Base-by-base conservation (phyloP, 2,888 invertebrate genomes). In the Octodonta nipae region DNA sequence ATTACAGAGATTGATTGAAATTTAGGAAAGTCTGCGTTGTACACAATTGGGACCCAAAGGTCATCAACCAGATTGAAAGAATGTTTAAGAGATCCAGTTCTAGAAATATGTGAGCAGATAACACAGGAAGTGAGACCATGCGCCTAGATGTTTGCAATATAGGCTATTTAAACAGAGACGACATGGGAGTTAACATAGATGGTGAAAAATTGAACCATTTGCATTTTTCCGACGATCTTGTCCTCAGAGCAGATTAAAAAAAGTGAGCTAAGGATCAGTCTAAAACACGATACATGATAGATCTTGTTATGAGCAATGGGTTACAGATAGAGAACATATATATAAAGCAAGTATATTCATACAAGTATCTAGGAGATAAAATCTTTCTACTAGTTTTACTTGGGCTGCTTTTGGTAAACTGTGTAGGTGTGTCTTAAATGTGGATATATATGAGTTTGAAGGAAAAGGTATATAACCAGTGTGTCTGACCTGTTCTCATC, bases 111-210 rank as follows among this genome's bases (percentile, higher is more conserved):
- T n/a, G n/a, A n/a, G n/a, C n/a, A n/a, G n/a, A n/a, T n/a, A n/a
- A n/a, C n/a, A n/a, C n/a, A n/a, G n/a, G n/a, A n/a, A n/a, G n/a
- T n/a, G n/a, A n/a, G n/a, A n/a, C n/a, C n/a, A n/a, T n/a, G n/a
- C n/a, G n/a, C n/a, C n/a, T n/a, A n/a, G n/a, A n/a, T n/a, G n/a
- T n/a, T n/a, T n/a, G n/a, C n/a, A n/a, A n/a, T n/a, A n/a, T n/a
- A n/a, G n/a, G n/a, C n/a, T n/a, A n/a, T n/a, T n/a, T n/a, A n/a
- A n/a, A n/a, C n/a, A n/a, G 20, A n/a, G 20, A 6, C 20, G 20
- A 20, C n/a, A 20, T 20, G 20, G n/a, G 20, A 20, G 20, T 20
- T 20, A 20, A 20, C 20, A 20, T 20, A 20, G 20, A 20, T 20
- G n/a, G 20, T n/a, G 20, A 20, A 20, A 20, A 20, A 20, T n/a